Base-by-base conservation (phyloP, 2,888 invertebrate genomes). In the Platycnemis pennipes region DNA sequence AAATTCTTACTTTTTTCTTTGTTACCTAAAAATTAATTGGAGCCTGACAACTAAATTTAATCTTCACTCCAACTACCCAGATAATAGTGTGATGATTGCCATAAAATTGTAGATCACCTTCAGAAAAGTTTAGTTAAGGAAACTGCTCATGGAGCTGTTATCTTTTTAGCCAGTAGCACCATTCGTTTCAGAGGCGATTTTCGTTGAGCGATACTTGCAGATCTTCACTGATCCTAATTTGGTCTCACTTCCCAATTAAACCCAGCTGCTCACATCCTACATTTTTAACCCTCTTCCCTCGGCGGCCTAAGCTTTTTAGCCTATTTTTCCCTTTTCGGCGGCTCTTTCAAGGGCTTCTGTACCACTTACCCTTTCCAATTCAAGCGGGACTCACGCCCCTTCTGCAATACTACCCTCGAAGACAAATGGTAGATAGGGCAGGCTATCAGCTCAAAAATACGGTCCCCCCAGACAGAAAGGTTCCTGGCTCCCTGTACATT, bases 351-450 rank as follows among this genome's bases (percentile, higher is more conserved):
- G 26, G 87, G 87, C 87, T 87, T 87, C 87, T 26, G 87, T 87
- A 46, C n/a, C 87, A 46, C 46, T 87, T 87, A 87, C 87, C 87
- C 87, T 87, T 87, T 87, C 87, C 19, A 46, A 77, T 77, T 77
- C 37, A 77, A 77, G 77, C 37, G 37, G 37, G 13, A 31, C 77
- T 77, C 77, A 77, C 77, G 13, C 1, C 37, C 16, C 37, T 42
- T 42, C 87, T 46, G 45, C 45, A 87, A 87, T 87, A 19, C 87
- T 22, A 87, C 46, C 45, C 46, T n/a, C n/a, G 26, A 46, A 87
- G 87, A 87, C 45, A 26, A 22, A 13, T 37, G n/a, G 87, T 19
- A 87, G 46, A 87, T 87, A 87, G 46, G 45, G 45, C 87, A 87
- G 45, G 87, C 87, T 45, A 87, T 87, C 87, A 44, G n/a, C 87